These are phyloP conservation scores for Leptura quadrifasciata DNA, from an alignment of 2,888 invertebrate genomes.

Conservation along the genomic window DNA sequence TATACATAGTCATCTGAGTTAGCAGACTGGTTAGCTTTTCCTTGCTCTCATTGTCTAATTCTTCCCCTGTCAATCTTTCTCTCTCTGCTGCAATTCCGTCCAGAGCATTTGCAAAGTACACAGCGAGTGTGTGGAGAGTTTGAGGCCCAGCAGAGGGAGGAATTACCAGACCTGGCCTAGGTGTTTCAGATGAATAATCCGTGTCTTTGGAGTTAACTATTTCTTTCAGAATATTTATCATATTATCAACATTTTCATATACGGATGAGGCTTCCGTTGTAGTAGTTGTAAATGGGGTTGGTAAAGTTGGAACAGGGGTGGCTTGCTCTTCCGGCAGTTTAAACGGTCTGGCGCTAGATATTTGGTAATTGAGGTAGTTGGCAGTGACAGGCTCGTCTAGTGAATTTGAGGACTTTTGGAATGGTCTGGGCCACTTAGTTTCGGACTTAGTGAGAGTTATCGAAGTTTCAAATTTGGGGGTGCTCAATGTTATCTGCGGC, in stretches of 20 bases:
- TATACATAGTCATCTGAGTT: slow-evolving; percentile 81
- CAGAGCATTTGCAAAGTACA: slow-evolving; percentile 85
- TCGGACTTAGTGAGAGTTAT: slow-evolving; percentile 42
- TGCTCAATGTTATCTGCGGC: neutral
- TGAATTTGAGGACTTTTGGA: slow-evolving; percentile 48
- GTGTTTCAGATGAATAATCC: slow-evolving; percentile 74
- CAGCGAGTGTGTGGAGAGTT: slow-evolving; percentile 85
- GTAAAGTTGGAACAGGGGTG: slow-evolving; percentile 59
- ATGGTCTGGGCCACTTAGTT: slow-evolving; percentile 59
- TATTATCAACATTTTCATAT: slow-evolving; percentile 81
- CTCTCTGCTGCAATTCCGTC: slow-evolving; percentile 76
- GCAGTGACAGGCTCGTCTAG: slow-evolving; percentile 45
- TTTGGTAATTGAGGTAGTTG: slow-evolving; percentile 62
- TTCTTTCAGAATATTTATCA: slow-evolving; percentile 81
- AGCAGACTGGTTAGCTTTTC: slow-evolving; percentile 78
- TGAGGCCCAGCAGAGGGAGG: slow-evolving; percentile 86
- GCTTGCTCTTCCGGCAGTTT: slow-evolving; percentile 42
- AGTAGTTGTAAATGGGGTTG: slow-evolving; percentile 68
- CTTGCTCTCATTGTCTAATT: slow-evolving; percentile 64
- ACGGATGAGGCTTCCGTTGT: slow-evolving; percentile 70
- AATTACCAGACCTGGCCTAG: slow-evolving; percentile 80
- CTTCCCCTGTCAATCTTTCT: slow-evolving; percentile 58
- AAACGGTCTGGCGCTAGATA: slow-evolving; percentile 70
- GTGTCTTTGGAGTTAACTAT: slow-evolving; percentile 76
- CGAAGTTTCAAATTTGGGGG: neutral